phyloP scores from a whole-genome alignment of 2,888 invertebrate species.

The Lutraria lutraria region DNA sequence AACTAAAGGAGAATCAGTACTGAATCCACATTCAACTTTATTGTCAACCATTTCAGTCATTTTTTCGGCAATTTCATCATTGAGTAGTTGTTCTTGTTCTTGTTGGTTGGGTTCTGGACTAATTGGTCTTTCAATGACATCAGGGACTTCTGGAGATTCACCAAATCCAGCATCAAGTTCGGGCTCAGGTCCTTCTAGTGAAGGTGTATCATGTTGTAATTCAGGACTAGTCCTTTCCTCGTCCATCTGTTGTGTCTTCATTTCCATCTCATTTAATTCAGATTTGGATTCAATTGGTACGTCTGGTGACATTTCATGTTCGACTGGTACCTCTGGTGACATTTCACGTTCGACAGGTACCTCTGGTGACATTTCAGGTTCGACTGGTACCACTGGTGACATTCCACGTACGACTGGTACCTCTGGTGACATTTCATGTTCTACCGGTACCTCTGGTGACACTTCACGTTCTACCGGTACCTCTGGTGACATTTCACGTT shows the following conservation, averaged over 20 bases:
- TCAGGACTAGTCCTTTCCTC: conserved; percentile 21
- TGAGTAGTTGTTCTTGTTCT: conserved; percentile 44
- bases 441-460: background rate
- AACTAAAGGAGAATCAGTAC: background rate
- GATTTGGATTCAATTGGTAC: conserved; percentile 9
- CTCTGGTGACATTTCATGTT: background rate
- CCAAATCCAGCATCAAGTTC: background rate
- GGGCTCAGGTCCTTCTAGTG: conserved; percentile 33
- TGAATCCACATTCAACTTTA: conserved; percentile 12
- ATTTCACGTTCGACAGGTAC: background rate
- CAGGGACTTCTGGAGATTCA: conserved; percentile 41
- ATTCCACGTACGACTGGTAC: background rate
- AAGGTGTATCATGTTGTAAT: conserved; percentile 13
- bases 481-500: too few species aligned
- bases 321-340: background rate
- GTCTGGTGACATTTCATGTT: conserved; percentile 8
- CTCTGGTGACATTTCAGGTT: background rate
- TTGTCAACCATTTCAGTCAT: background rate
- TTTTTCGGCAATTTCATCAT: conserved; percentile 42
- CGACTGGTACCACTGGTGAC: background rate
- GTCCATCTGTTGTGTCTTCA: background rate
- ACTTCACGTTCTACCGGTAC: background rate
- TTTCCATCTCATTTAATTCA: background rate
- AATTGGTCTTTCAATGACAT: conserved; percentile 57
- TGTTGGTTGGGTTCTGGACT: conserved; percentile 58